Evolutionary conservation across 2,113 vertebrate species (phyloP).

Genomic region (Pituophis catenifer): DNA sequence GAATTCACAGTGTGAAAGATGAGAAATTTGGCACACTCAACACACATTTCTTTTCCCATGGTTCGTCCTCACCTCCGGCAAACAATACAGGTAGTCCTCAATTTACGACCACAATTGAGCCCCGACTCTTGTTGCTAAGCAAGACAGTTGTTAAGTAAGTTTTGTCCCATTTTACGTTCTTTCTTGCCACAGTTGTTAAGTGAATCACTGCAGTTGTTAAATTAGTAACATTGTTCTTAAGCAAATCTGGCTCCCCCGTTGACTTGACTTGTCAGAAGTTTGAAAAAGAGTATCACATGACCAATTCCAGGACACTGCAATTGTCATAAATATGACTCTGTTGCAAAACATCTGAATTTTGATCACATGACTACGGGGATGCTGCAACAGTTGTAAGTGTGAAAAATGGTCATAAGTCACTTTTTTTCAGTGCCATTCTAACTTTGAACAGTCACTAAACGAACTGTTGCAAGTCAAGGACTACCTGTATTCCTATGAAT

Average conservation of each 20-base stretch:
- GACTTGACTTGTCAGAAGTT: neutral
- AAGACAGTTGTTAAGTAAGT: too few species aligned
- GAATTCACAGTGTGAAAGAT: neutral
- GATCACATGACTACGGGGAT: neutral
- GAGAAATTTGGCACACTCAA: neutral
- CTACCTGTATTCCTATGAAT: neutral
- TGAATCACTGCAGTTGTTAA: neutral
- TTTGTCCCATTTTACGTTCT: too few species aligned
- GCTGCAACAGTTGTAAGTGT: neutral
- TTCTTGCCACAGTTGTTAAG: neutral
- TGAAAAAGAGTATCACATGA: neutral
- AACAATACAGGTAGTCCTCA: neutral
- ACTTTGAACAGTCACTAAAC: neutral
- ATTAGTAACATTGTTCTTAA: neutral
- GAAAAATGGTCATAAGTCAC: neutral
- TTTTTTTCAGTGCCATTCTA: neutral
- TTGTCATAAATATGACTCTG: neutral
- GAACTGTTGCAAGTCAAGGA: neutral
- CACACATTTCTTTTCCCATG: neutral
- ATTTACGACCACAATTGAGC: too few species aligned
- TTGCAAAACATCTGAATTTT: neutral
- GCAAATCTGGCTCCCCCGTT: neutral
- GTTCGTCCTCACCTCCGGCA: neutral
- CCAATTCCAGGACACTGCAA: neutral
- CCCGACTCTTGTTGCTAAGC: too few species aligned